Evolutionary conservation across 2,113 vertebrate species (phyloP), one percentile per base, ranked within the genome.

Genomic region (Nestor notabilis): DNA sequence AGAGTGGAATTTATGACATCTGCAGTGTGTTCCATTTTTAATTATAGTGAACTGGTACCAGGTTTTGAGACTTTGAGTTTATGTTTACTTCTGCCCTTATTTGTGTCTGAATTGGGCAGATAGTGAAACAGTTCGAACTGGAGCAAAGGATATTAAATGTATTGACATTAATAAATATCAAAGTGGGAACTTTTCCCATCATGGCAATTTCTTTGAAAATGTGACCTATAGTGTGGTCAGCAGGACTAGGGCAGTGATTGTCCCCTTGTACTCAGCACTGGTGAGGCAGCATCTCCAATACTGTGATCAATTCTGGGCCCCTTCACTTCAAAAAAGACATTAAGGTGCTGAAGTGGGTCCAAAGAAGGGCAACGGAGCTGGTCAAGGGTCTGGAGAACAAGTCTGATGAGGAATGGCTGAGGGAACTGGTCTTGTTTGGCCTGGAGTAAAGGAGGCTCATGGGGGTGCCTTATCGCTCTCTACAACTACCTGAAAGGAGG

Each of bases 401-500:
- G 10, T 60, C 28, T 16, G 19, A 5, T 41, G 35, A 50, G 29
- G 37, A 71, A 12, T 4, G 2, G 24, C 68, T 61, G 23, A 52
- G 25, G 23, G 31, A 61, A 13, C 9, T 29, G 46, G 18, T 6
- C 9, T 4, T 43, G 46, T 50, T 63, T 44, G 43, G 39, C 1
- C 25, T 35, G 25, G 25, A 44, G 56, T 24, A 72, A 16, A 72
- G 37, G 37, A 20, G 7, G 15, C 33, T 71, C 7, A 47, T 5
- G 43, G n/a, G 10, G 4, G 21, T n/a, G 46, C 25, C 7, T 61
- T 28, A 49, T 50, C 0, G 0, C 56, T 61, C 31, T 50, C 31
- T 72, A 31, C 20, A 53, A 2, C 56, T 64, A 16, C 39, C 25
- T 72, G 47, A 53, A 64, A 37, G 18, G 25, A 35, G 20, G 17